Evolutionary conservation across 2,888 invertebrate genomes (phyloP).

Genomic region (Drosophila flavopinicola): DNA sequence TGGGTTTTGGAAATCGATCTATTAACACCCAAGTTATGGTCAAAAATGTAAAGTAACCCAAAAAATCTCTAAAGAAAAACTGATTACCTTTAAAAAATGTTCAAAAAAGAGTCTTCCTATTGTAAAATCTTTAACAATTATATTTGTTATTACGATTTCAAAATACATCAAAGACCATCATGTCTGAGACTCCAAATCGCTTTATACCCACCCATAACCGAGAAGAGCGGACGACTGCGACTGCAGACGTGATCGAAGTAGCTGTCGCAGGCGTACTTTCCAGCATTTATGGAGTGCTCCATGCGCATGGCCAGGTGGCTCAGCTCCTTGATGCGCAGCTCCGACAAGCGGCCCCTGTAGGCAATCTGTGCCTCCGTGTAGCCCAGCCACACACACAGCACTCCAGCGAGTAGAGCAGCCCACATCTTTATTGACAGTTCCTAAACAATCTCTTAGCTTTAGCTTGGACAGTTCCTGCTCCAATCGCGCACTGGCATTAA

Average conservation of each 20-base stretch:
- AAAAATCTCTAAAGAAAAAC: too few species aligned
- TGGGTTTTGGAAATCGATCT: too few species aligned
- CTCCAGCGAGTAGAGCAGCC: constrained; percentile 16
- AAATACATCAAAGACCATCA: too few species aligned
- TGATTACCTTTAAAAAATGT: too few species aligned
- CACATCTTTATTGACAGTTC: constrained; percentile 20
- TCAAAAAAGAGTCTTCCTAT: too few species aligned
- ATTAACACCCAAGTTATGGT: too few species aligned
- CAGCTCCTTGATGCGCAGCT: constrained; percentile 77
- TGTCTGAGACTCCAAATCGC: too few species aligned
- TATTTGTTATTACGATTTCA: too few species aligned
- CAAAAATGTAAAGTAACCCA: too few species aligned
- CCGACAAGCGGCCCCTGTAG: constrained; percentile 74
- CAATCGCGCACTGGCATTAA: constrained; percentile 30
- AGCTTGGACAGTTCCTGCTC: background rate
- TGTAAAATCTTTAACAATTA: too few species aligned
- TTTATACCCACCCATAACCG: constrained; percentile 74
- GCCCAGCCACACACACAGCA: constrained; percentile 30
- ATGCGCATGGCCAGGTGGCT: constrained; percentile 68
- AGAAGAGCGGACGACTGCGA: constrained; percentile 79
- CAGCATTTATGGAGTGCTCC: constrained; percentile 75
- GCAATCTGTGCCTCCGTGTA: constrained; percentile 58
- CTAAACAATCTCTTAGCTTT: constrained; percentile 1
- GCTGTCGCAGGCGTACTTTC: constrained; percentile 80
- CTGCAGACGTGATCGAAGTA: constrained; percentile 82